Percentiles rank a stretch among this genome's conserved stretches.
Evolutionary conservation across 2,888 invertebrate genomes (phyloP).

Genomic region (Rugalucina vietnamica): DNA sequence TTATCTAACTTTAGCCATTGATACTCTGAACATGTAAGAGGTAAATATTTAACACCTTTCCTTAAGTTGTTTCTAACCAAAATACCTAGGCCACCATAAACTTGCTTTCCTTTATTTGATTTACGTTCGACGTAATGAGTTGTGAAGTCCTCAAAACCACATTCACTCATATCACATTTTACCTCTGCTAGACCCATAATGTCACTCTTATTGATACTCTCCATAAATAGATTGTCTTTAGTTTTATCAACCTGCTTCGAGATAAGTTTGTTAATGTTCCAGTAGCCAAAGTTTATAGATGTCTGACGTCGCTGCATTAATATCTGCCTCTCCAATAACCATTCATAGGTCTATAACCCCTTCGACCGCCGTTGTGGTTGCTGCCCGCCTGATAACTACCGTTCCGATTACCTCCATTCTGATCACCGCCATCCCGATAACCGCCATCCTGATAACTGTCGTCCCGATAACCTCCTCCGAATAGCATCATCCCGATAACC

Average conservation of each 20-base stretch:
- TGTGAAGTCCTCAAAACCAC: background rate
- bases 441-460: too few relatives aligned
- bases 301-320: too few relatives aligned
- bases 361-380: too few relatives aligned
- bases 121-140: background rate
- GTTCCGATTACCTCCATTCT: too few relatives aligned
- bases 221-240: background rate
- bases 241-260: background rate
- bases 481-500: too few relatives aligned
- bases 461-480: too few relatives aligned
- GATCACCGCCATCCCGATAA: too few relatives aligned
- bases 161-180: background rate
- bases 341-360: too few relatives aligned
- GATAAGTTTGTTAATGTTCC: conserved; percentile 12
- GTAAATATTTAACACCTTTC: conserved; percentile 8
- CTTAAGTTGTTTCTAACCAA: background rate
- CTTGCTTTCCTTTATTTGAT: background rate
- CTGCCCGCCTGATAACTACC: too few relatives aligned
- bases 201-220: background rate
- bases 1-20: conserved; percentile 12
- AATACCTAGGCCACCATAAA: conserved; percentile 3
- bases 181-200: background rate
- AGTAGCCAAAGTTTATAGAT: conserved; percentile 11
- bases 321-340: too few relatives aligned
- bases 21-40: background rate